Conservation (phyloP, 2,888 invertebrate genomes). For the Nysson spinosus region DNA sequence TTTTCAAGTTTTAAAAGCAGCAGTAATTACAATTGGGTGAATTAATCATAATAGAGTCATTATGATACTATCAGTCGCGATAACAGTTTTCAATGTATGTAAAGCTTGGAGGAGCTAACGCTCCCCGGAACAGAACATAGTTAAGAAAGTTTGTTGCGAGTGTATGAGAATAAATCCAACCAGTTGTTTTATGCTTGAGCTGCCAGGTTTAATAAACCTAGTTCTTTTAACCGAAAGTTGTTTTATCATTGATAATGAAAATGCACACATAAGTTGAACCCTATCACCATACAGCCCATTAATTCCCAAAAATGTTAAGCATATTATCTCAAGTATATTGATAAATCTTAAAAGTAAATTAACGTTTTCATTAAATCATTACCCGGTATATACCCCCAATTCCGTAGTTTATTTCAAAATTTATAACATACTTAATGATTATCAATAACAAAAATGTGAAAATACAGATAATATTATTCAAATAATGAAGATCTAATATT, state of each 20-base stretch:
- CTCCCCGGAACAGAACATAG: constrained; percentile 1
- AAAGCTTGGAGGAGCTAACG: neutral
- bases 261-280: constrained; percentile 30
- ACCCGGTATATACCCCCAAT: constrained; percentile 17
- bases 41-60: too few species aligned
- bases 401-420: constrained; percentile 5
- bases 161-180: constrained; percentile 8
- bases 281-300: too few species aligned
- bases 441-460: constrained; percentile 15
- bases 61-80: too few species aligned
- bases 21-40: too few species aligned
- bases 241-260: constrained; percentile 42
- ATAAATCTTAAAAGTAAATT: constrained; percentile 29
- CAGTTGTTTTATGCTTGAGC: constrained; percentile 16
- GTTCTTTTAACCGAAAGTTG: constrained; percentile 23
- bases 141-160: constrained; percentile 24
- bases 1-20: neutral
- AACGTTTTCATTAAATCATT: constrained; percentile 15
- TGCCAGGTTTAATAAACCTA: constrained; percentile 7
- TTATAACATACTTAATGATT: constrained; percentile 5
- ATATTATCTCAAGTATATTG: constrained; percentile 7
- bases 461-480: constrained; percentile 18
- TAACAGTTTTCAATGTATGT: neutral
- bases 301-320: constrained; percentile 10
- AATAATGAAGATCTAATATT: constrained; percentile 19